phyloP scores from a whole-genome alignment of 2,888 invertebrate species.

The Dicyrtomina minuta region DNA sequence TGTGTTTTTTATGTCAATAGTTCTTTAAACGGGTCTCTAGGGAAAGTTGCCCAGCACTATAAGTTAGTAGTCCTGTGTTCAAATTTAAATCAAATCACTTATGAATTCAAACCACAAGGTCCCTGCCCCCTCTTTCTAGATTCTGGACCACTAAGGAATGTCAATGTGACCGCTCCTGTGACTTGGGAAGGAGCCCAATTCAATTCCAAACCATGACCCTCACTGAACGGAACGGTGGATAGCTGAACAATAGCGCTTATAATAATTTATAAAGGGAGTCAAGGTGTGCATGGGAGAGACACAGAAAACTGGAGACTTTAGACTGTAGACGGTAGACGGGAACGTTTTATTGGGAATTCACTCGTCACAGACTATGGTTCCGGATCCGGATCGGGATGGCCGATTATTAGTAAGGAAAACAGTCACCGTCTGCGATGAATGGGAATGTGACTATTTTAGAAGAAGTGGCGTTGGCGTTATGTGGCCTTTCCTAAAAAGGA shows the following conservation, averaged over 20 bases:
- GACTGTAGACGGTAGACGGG: too few species aligned
- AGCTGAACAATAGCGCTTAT: too few species aligned
- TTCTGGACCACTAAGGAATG: slow-evolving; percentile 36
- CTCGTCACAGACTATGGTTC: slow-evolving; percentile 2
- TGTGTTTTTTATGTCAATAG: too few species aligned
- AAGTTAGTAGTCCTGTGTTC: background rate
- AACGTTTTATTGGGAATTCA: slow-evolving; percentile 36
- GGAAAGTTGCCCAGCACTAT: too few species aligned
- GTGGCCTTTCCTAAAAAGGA: too few species aligned
- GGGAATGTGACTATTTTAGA: slow-evolving; percentile 32
- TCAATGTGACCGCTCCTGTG: slow-evolving; percentile 35
- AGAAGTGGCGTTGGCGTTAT: background rate
- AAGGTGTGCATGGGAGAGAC: slow-evolving; percentile 3
- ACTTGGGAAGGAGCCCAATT: too few species aligned
- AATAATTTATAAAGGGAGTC: slow-evolving; percentile 10
- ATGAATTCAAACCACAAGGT: slow-evolving; percentile 35
- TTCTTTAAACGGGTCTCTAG: too few species aligned
- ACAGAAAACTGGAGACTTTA: slow-evolving; percentile 36
- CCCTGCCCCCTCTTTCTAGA: too few species aligned
- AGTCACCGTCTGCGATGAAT: slow-evolving; percentile 33
- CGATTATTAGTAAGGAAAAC: slow-evolving; percentile 40
- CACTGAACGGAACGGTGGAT: too few species aligned
- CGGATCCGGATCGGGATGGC: slow-evolving; percentile 8
- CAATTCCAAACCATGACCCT: too few species aligned
- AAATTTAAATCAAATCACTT: slow-evolving; percentile 21